These are phyloP conservation scores for Thera obeliscata DNA, from an alignment of 2,888 invertebrate genomes.

Conservation along the genomic window DNA sequence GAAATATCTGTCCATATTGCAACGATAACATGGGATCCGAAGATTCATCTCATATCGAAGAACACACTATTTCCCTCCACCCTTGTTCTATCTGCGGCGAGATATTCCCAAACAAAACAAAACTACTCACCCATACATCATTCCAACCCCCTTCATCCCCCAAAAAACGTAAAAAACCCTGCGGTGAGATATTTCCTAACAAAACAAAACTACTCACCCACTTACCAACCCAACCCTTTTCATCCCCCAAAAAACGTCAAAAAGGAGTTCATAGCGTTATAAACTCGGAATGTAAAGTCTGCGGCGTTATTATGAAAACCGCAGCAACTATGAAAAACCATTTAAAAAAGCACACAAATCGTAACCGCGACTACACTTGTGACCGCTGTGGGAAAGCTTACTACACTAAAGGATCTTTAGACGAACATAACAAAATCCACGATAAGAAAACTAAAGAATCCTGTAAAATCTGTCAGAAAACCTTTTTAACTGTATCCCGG, in stretches of 20 bases:
- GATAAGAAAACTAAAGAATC: conserved; percentile 8
- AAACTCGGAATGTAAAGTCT: conserved; percentile 10
- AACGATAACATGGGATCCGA: conserved; percentile 4
- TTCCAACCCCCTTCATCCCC: conserved; percentile 2
- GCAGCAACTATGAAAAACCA: conserved; percentile 17
- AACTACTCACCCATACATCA: conserved; percentile 3
- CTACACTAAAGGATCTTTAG: conserved; percentile 15
- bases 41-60: conserved; percentile 1
- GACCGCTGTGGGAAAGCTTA: conserved; percentile 28
- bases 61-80: conserved; percentile 10
- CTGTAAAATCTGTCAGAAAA: conserved; percentile 29
- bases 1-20: conserved; percentile 32
- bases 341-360: conserved; percentile 10
- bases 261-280: not conserved
- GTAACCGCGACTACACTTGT: conserved; percentile 24
- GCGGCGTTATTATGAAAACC: conserved; percentile 21
- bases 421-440: conserved; percentile 16
- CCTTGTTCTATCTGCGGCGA: conserved; percentile 22
- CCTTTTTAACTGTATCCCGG: conserved; percentile 19
- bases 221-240: not conserved
- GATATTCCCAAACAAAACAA: conserved; percentile 1
- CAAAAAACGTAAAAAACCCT: not conserved
- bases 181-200: conserved; percentile 11
- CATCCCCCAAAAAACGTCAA: conserved; percentile 2
- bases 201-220: conserved; percentile 9